Conservation (phyloP, 2,797 vertebrate genomes). For the Poeciliopsis turneri region DNA sequence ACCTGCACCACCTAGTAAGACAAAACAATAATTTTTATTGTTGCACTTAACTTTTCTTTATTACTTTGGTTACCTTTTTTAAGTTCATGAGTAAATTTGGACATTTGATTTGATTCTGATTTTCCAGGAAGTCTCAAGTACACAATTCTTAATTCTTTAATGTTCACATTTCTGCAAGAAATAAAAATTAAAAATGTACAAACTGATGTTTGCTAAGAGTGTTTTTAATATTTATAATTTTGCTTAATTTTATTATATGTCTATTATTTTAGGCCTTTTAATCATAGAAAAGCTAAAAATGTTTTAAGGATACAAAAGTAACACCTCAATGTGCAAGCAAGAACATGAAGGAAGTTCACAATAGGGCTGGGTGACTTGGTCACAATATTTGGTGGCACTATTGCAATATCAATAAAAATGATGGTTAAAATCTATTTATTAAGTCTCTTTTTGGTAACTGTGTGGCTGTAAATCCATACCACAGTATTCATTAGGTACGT, state of each 20-base stretch:
- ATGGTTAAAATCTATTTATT: no score
- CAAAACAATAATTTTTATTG: neutral
- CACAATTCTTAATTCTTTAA: neutral
- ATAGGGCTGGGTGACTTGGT: no score
- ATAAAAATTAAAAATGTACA: neutral
- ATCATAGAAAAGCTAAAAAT: neutral
- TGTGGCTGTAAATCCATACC: no score
- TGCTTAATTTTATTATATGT: neutral
- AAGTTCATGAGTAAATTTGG: no score
- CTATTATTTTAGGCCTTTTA: neutral
- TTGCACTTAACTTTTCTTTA: neutral
- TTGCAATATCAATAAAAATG: neutral
- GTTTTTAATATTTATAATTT: neutral
- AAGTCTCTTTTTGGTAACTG: no score
- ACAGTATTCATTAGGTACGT: no score
- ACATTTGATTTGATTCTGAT: neutral
- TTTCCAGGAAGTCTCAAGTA: neutral
- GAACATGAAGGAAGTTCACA: neutral
- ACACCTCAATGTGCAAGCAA: neutral
- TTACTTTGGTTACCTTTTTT: neutral
- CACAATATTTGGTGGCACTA: no score
- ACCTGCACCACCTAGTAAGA: slow-evolving; percentile 65
- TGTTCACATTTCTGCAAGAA: neutral
- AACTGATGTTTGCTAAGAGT: neutral
- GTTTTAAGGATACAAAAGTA: neutral